phyloP scores from a whole-genome alignment of 2,797 vertebrate species.

The Chloroceryle inda region DNA sequence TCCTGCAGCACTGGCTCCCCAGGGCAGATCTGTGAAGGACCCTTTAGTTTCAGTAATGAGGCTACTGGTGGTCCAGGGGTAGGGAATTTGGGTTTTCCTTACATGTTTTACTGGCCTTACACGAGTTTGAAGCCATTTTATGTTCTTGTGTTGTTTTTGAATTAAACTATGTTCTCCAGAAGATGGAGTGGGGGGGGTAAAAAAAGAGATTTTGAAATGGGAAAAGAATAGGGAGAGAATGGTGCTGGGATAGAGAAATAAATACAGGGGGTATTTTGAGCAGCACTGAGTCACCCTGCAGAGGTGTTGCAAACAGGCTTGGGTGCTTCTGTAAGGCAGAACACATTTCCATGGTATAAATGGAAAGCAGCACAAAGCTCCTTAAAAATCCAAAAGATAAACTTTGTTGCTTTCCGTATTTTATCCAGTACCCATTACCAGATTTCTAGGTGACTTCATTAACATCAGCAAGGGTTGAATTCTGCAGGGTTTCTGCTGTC shows the following conservation, averaged over 20 bases:
- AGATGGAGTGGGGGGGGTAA: neutral
- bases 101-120: neutral
- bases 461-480: neutral
- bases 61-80: neutral
- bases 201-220: neutral
- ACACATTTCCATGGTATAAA: neutral
- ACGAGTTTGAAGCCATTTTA: neutral
- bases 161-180: neutral
- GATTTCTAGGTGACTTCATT: neutral
- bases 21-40: neutral
- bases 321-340: neutral
- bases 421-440: neutral
- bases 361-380: neutral
- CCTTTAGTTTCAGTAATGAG: neutral
- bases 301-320: neutral
- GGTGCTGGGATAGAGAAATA: neutral
- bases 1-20: neutral
- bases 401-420: neutral
- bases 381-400: neutral
- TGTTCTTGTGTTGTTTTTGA: neutral
- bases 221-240: neutral
- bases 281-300: neutral
- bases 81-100: neutral
- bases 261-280: neutral
- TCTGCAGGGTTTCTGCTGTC: neutral